Percentiles rank a stretch among this genome's conserved stretches.
Evolutionary conservation across 2,113 vertebrate genomes (phyloP).

Genomic region (Laterallus jamaicensis): DNA sequence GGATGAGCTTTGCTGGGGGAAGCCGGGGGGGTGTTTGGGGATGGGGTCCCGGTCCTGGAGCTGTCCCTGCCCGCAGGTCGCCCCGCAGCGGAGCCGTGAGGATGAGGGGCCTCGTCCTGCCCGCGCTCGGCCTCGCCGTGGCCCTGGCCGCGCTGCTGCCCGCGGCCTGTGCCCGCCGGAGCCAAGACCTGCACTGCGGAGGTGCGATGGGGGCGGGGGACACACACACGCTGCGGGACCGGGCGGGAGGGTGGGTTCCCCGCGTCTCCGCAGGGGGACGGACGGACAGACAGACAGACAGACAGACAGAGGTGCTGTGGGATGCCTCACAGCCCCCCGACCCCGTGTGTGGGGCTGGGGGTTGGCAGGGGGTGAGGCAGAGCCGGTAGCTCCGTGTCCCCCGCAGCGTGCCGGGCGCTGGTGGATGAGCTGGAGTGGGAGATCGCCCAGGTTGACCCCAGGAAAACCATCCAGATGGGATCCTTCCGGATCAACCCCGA

Average conservation of each 20-base stretch:
- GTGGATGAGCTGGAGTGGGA: slow-evolving; percentile 97
- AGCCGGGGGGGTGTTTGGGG: background rate
- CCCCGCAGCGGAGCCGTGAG: background rate
- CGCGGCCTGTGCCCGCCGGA: slow-evolving; percentile 56
- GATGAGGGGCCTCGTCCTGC: slow-evolving; percentile 42
- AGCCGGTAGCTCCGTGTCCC: background rate
- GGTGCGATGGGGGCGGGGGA: slow-evolving; percentile 40
- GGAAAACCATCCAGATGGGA: slow-evolving; percentile 93
- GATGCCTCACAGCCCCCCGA: background rate
- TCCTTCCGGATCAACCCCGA: slow-evolving; percentile 96
- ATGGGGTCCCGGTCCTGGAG: background rate
- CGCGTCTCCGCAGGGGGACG: too few relatives aligned
- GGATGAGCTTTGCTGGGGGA: background rate
- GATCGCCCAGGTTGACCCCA: slow-evolving; percentile 90
- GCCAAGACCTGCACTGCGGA: slow-evolving; percentile 81
- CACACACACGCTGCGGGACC: too few relatives aligned
- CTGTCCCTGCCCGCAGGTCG: background rate
- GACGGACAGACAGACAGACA: too few relatives aligned
- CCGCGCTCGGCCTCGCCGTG: slow-evolving; percentile 30
- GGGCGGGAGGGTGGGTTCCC: too few relatives aligned
- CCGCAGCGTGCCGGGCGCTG: slow-evolving; percentile 89
- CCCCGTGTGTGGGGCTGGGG: too few relatives aligned
- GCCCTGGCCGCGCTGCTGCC: slow-evolving; percentile 61
- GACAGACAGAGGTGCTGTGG: fast-evolving
- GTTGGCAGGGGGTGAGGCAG: background rate